A percentile compares a stretch with the other conserved stretches of the same genome.
These are phyloP conservation scores for Eulemur albifrons DNA, from an alignment of 2,797 vertebrate species.

Conservation along the genomic window DNA sequence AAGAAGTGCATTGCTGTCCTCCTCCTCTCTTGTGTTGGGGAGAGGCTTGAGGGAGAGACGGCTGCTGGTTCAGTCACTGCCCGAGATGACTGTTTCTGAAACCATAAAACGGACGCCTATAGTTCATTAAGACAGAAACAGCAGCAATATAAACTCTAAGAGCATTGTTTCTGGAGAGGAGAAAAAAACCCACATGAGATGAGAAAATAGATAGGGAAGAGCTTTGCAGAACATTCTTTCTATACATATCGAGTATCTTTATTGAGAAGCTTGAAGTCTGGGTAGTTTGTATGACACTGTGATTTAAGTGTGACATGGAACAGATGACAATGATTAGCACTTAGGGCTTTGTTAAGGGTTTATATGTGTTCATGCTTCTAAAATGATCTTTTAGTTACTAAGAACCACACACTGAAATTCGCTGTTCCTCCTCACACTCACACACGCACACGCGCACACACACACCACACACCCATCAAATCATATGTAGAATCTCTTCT, in stretches of 20 bases:
- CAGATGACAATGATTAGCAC: neutral
- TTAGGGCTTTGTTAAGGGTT: neutral
- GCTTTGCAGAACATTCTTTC: neutral
- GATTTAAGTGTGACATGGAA: neutral
- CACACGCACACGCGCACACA: fast-evolving
- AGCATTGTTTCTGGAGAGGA: conserved; percentile 13
- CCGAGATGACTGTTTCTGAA: neutral
- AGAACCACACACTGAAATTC: neutral
- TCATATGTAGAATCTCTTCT: neutral
- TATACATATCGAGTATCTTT: neutral
- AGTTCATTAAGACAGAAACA: conserved; percentile 65
- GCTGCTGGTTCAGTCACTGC: conserved; percentile 34
- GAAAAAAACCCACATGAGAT: neutral
- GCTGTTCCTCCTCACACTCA: neutral
- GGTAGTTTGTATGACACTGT: neutral
- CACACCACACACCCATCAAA: neutral
- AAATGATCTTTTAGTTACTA: neutral
- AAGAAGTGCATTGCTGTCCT: neutral
- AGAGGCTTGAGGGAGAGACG: neutral
- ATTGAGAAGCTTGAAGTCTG: neutral
- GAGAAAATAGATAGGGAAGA: conserved; percentile 35
- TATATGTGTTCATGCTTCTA: neutral
- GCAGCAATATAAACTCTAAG: conserved; percentile 8
- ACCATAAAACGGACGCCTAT: conserved; percentile 13
- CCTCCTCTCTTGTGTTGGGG: neutral